Evolutionary conservation across 2,113 vertebrate species (phyloP), one percentile per base, ranked within the genome.

Genomic region (Rhea americana): DNA sequence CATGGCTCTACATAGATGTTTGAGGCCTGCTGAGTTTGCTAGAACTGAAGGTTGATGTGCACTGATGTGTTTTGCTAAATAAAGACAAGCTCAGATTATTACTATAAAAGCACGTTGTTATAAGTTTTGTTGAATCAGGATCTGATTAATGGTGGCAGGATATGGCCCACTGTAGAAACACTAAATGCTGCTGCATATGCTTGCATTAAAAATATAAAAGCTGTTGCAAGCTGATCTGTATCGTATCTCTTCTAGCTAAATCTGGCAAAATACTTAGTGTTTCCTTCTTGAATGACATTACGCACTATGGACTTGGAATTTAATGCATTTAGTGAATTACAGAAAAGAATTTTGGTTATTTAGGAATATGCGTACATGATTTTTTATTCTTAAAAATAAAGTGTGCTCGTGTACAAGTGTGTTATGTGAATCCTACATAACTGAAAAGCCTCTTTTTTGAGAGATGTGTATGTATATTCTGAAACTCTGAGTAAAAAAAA

Each of bases 1-100:
- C 22, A 37, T 81, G 51, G 19, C 58, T 76, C 28, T 39, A 61
- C 72, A n/a, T 8, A 62, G 5, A 0, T 50, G 39, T 7, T 51
- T 21, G 19, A 53, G 25, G 74, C 28, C 24, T 41, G 3, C 10
- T 2, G 32, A 39, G 11, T 28, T 26, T 43, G 11, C 4, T 32
- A 53, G 32, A 67, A 48, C 13, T 62, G 30, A 61, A 73, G 17
- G 7, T 2, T 73, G 45, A 5, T 41, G 76, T 80, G 26, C 3
- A 6, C 24, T 77, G 25, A 18, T 2, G 5, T 9, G 1, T 51
- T 77, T 68, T 90, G 53, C 24, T 55, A 12, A 22, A 15, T 62
- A 45, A 6, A 39, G 62, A 55, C 13, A 25, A 21, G 22, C 37
- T 45, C 0, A 0, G n/a, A 13, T 50, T 0, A 0, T 53, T 26